Conservation (phyloP, 2,113 vertebrate species). For the Melierax canorus region DNA sequence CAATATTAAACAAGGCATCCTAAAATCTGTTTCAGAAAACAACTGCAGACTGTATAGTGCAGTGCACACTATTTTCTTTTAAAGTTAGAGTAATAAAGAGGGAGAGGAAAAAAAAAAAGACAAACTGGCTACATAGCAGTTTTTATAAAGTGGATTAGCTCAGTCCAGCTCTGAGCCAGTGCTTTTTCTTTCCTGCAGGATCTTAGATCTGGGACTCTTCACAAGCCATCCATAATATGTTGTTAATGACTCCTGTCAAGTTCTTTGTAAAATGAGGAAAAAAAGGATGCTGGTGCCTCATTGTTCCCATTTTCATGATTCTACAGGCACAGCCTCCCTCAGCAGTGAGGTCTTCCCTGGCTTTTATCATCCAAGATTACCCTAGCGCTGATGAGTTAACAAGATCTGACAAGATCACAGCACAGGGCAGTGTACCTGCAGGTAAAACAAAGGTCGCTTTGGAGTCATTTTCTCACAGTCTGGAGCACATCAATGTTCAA, state of each 20-base stretch:
- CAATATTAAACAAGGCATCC: not conserved
- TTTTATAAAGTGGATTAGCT: not conserved
- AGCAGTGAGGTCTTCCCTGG: slow-evolving; percentile 16
- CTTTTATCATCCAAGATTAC: slow-evolving; percentile 39
- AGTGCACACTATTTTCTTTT: not conserved
- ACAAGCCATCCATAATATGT: not conserved
- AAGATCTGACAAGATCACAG: slow-evolving; percentile 59
- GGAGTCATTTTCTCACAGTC: slow-evolving; percentile 48
- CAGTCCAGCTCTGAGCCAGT: not conserved
- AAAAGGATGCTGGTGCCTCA: not conserved
- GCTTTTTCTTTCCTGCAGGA: not conserved
- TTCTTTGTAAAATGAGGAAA: not conserved
- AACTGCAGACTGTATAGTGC: not conserved
- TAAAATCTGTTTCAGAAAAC: not conserved
- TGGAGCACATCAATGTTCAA: not conserved
- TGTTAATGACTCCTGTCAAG: not conserved
- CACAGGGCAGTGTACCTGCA: slow-evolving; percentile 34
- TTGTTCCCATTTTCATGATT: not conserved
- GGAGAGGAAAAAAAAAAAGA: not conserved
- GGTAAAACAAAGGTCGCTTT: slow-evolving; percentile 45
- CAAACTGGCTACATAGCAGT: not conserved
- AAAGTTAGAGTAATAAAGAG: not conserved
- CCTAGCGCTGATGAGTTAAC: slow-evolving; percentile 19
- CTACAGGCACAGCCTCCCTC: not conserved
- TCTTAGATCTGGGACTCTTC: not conserved